Percentiles rank a stretch among this genome's conserved stretches.
These are phyloP conservation scores for Drosophila buzzatii DNA, from an alignment of 2,888 invertebrate genomes.

Conservation along the genomic window DNA sequence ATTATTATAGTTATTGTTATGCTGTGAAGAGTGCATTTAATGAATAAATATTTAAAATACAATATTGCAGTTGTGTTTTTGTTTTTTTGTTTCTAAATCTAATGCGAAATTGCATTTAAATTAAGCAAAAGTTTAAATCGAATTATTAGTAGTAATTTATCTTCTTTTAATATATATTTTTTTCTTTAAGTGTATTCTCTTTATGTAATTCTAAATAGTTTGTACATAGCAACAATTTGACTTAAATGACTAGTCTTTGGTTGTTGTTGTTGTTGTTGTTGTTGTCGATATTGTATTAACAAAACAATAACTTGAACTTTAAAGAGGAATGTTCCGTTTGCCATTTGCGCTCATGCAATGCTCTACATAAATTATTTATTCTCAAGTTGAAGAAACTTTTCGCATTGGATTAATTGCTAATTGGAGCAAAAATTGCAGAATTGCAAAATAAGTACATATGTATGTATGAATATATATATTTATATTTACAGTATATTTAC, in stretches of 20 bases:
- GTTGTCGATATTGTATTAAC: conserved; percentile 41
- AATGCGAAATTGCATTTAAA: conserved; percentile 51
- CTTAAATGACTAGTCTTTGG: conserved; percentile 83
- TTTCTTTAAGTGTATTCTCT: no score
- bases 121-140: conserved; percentile 45
- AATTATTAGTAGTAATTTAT: conserved; percentile 49
- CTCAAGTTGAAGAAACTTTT: conserved; percentile 39
- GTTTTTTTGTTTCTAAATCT: conserved; percentile 46
- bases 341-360: conserved; percentile 25
- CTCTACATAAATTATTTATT: conserved; percentile 19
- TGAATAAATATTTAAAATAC: conserved; percentile 80
- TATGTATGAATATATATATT: neutral
- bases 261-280: conserved; percentile 54
- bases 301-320: conserved; percentile 68
- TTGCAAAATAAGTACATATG: conserved; percentile 45
- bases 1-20: conserved; percentile 34
- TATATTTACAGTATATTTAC: conserved; percentile 70
- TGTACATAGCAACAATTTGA: conserved; percentile 78
- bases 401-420: conserved; percentile 62
- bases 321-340: conserved; percentile 68
- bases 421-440: conserved; percentile 58
- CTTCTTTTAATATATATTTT: neutral
- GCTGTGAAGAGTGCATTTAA: conserved; percentile 60
- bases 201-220: conserved; percentile 48
- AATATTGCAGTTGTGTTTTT: conserved; percentile 73